These are phyloP conservation scores for Cinara cedri DNA, from an alignment of 2,888 invertebrate genomes.

Conservation along the genomic window DNA sequence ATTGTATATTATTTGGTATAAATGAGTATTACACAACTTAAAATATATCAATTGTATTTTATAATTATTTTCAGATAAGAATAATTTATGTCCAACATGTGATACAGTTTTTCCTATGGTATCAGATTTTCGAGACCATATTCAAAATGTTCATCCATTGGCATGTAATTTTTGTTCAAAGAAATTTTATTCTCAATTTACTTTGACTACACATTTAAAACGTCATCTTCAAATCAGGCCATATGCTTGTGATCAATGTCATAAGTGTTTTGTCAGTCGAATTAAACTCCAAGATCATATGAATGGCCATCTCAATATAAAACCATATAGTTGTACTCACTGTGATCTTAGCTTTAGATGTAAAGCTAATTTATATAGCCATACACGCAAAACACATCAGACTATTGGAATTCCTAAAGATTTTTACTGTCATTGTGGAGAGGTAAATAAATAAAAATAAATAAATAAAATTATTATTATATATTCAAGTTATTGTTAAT, in stretches of 20 bases:
- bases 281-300: constrained; percentile 83
- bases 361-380: constrained; percentile 84
- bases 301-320: constrained; percentile 83
- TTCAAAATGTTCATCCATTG: constrained; percentile 76
- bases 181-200: constrained; percentile 76
- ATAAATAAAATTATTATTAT: neutral
- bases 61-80: constrained; percentile 45
- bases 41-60: neutral
- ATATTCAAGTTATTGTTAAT: neutral
- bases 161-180: constrained; percentile 84
- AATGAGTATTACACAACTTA: too few species aligned
- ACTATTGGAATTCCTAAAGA: constrained; percentile 75
- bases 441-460: constrained; percentile 64
- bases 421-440: constrained; percentile 79
- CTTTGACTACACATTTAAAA: constrained; percentile 72
- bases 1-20: neutral
- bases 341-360: constrained; percentile 82
- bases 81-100: constrained; percentile 68
- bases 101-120: constrained; percentile 73
- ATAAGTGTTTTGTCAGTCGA: constrained; percentile 81
- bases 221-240: constrained; percentile 81
- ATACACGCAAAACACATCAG: constrained; percentile 79
- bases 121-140: constrained; percentile 74
- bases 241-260: constrained; percentile 77
- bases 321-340: constrained; percentile 75